These are phyloP conservation scores for Eptatretus burgeri DNA, from an alignment of 2,113 vertebrate species.

Conservation along the genomic window DNA sequence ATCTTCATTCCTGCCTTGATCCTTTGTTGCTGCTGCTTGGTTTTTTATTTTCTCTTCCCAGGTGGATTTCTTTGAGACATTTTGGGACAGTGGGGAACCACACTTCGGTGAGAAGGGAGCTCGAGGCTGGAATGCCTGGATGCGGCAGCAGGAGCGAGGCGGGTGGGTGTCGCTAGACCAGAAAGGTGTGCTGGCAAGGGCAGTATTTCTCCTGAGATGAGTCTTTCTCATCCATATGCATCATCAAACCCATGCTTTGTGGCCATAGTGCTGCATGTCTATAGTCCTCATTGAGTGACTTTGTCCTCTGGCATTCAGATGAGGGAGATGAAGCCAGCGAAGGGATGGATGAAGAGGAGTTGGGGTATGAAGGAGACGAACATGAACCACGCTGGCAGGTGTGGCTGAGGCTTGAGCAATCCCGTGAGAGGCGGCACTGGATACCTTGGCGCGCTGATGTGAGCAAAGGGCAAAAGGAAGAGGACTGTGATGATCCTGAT, in stretches of 20 bases:
- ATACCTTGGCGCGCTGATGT: constrained; percentile 74
- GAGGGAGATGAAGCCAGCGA: constrained; percentile 37
- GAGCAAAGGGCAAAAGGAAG: constrained; percentile 39
- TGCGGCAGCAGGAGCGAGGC: constrained; percentile 75
- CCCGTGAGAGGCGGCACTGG: constrained; percentile 48
- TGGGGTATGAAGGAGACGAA: constrained; percentile 27
- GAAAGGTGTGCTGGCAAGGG: constrained; percentile 19
- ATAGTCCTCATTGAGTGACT: background rate
- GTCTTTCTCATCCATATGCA: no score
- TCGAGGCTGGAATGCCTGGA: constrained; percentile 71
- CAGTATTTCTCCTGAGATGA: background rate
- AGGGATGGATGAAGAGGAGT: constrained; percentile 32
- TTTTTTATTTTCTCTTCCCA: constrained; percentile 15
- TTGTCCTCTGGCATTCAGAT: constrained; percentile 16
- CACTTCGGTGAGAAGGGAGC: constrained; percentile 53
- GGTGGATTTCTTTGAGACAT: constrained; percentile 77
- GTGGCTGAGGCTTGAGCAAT: constrained; percentile 45
- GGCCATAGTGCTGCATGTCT: background rate
- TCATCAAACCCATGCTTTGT: no score
- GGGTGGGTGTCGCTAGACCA: constrained; percentile 41
- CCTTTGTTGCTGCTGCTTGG: background rate
- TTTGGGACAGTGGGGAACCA: constrained; percentile 79
- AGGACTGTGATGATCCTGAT: constrained; percentile 87
- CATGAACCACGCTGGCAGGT: constrained; percentile 31
- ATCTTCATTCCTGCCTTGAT: background rate